phyloP scores from a whole-genome alignment of 2,888 invertebrate genomes.

The Sinhomidia bicolor region DNA sequence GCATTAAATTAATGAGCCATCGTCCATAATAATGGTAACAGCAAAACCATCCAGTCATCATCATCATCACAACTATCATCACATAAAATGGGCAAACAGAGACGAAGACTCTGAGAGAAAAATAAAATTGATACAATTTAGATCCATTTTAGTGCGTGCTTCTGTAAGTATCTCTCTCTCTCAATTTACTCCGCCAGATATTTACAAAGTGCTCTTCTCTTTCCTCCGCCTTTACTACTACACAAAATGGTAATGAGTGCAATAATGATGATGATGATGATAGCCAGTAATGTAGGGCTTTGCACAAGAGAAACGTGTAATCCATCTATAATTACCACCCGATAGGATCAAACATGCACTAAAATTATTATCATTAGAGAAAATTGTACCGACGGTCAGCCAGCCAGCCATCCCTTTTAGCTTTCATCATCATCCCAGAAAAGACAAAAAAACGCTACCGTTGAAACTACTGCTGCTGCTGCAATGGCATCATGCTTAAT shows the following conservation, averaged over 20 bases:
- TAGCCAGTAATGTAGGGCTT: not conserved
- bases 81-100: too few relatives aligned
- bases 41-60: slow-evolving; percentile 48
- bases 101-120: not conserved
- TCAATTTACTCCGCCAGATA: not conserved
- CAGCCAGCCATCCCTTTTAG: not conserved
- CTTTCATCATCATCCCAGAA: slow-evolving; percentile 18
- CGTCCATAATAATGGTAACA: slow-evolving; percentile 36
- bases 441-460: too few relatives aligned
- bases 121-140: slow-evolving; percentile 7
- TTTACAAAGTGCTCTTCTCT: not conserved
- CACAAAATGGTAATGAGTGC: slow-evolving; percentile 22
- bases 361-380: slow-evolving; percentile 68
- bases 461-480: too few relatives aligned
- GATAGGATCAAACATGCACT: slow-evolving; percentile 65
- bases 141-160: not conserved
- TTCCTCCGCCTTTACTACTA: slow-evolving; percentile 16
- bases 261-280: slow-evolving; percentile 23
- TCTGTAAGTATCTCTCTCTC: too few relatives aligned
- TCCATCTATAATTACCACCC: slow-evolving; percentile 64
- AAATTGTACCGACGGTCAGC: slow-evolving; percentile 32
- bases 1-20: slow-evolving; percentile 38
- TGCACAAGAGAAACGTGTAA: slow-evolving; percentile 44
- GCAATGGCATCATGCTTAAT: not conserved
- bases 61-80: slow-evolving; percentile 22